These are phyloP conservation scores for Tragelaphus imberbis DNA, from an alignment of 2,113 vertebrate species.

Conservation along the genomic window DNA sequence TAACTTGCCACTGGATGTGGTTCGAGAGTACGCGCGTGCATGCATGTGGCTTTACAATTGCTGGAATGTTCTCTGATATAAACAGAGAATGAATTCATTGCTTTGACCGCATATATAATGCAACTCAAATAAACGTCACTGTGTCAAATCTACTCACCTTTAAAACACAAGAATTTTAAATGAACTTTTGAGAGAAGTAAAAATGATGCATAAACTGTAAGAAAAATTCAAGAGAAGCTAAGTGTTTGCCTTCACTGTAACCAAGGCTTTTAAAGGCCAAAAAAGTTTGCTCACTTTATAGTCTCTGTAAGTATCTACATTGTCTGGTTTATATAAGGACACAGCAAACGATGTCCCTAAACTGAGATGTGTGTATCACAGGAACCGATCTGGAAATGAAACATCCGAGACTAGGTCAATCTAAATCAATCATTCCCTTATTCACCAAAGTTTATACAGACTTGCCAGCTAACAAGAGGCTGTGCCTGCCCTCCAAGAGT, in stretches of 20 bases:
- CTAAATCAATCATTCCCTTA: neutral
- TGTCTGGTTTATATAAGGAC: neutral
- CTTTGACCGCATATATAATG: constrained; percentile 75
- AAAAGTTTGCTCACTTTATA: constrained; percentile 39
- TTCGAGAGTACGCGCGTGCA: constrained; percentile 68
- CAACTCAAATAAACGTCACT: constrained; percentile 69
- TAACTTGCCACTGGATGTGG: constrained; percentile 86
- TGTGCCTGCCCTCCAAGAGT: neutral
- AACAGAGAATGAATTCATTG: constrained; percentile 74
- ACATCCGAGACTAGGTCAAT: neutral
- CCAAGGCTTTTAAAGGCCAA: constrained; percentile 39
- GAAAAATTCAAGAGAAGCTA: neutral
- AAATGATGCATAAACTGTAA: constrained; percentile 31
- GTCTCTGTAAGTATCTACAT: neutral
- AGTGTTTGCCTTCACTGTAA: constrained; percentile 13
- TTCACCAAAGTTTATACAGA: neutral
- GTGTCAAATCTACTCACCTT: constrained; percentile 71
- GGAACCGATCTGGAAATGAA: neutral
- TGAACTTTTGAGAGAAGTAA: constrained; percentile 59
- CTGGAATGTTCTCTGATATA: constrained; percentile 79
- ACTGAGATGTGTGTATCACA: neutral
- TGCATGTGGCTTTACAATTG: constrained; percentile 80
- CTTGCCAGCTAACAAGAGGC: neutral
- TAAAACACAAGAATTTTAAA: constrained; percentile 71
- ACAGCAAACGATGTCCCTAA: constrained; percentile 11